phyloP scores from a whole-genome alignment of 1,140 invertebrate species.

The Chrysomallon squamiferum region DNA sequence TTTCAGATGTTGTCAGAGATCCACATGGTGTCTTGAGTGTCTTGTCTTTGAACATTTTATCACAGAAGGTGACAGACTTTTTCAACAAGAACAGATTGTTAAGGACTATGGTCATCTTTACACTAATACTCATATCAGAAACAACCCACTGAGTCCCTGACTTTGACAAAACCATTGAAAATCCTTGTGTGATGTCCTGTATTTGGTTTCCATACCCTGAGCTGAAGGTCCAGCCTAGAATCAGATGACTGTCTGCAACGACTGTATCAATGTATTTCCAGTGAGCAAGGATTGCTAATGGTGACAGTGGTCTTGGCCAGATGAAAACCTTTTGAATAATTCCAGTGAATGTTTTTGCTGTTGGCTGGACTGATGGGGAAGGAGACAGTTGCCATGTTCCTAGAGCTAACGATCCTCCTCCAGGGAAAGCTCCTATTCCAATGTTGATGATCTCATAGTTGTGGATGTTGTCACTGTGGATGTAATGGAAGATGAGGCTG shows the following conservation, averaged over 20 bases:
- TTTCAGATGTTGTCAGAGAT: neutral
- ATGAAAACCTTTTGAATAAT: conserved; percentile 21
- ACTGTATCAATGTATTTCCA: conserved; percentile 15
- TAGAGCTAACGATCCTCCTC: conserved; percentile 23
- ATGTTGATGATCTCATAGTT: conserved; percentile 11
- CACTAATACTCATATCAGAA: too few species aligned
- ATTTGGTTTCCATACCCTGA: conserved; percentile 14
- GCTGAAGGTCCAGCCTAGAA: conserved; percentile 23
- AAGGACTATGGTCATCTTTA: too few species aligned
- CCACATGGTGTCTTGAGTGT: neutral
- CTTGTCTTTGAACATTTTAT: too few species aligned
- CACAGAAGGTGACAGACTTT: too few species aligned
- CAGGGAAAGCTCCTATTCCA: conserved; percentile 15
- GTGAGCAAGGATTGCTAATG: conserved; percentile 14
- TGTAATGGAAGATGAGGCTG: conserved; percentile 22
- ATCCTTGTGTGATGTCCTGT: conserved; percentile 13
- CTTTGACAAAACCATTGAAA: neutral
- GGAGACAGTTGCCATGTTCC: conserved; percentile 25
- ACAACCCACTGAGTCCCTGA: too few species aligned
- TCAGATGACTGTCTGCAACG: conserved; percentile 3
- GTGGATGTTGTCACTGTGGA: conserved; percentile 6
- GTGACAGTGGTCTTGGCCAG: conserved; percentile 20
- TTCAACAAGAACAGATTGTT: too few species aligned
- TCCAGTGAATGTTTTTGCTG: conserved; percentile 16
- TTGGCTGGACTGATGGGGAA: neutral